Evolutionary conservation across 1,140 invertebrate genomes (phyloP).

Genomic region (Magallana angulata): DNA sequence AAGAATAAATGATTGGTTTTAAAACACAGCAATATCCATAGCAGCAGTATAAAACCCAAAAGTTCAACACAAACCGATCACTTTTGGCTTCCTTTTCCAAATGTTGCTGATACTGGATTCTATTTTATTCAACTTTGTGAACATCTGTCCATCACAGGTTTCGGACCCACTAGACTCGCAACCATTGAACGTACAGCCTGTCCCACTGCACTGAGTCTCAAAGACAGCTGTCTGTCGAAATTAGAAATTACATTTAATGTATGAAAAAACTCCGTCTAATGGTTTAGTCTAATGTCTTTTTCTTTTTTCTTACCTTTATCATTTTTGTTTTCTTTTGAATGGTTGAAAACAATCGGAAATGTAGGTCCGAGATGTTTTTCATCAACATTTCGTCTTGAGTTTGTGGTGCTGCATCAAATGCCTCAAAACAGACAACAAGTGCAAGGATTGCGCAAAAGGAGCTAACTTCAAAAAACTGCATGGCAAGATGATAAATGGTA

Average conservation of each 20-base stretch:
- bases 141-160: not conserved
- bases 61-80: too few relatives aligned
- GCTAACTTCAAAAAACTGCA: too few relatives aligned
- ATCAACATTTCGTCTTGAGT: not conserved
- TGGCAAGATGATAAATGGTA: too few relatives aligned
- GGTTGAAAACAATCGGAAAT: constrained; percentile 13
- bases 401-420: not conserved
- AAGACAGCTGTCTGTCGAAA: not conserved
- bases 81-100: not conserved
- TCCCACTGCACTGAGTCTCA: not conserved
- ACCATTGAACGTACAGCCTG: constrained; percentile 23
- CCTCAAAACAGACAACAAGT: too few relatives aligned
- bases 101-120: not conserved
- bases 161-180: not conserved
- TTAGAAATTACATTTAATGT: too few relatives aligned
- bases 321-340: constrained; percentile 13
- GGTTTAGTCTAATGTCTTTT: not conserved
- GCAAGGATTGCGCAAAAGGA: too few relatives aligned
- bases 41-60: too few relatives aligned
- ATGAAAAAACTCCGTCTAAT: too few relatives aligned
- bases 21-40: too few relatives aligned
- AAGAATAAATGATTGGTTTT: too few relatives aligned
- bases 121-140: not conserved
- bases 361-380: constrained; percentile 5
- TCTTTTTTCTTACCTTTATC: not conserved